Base-by-base conservation (phyloP, 1,140 invertebrate genomes). In the Bactericera cockerelli region DNA sequence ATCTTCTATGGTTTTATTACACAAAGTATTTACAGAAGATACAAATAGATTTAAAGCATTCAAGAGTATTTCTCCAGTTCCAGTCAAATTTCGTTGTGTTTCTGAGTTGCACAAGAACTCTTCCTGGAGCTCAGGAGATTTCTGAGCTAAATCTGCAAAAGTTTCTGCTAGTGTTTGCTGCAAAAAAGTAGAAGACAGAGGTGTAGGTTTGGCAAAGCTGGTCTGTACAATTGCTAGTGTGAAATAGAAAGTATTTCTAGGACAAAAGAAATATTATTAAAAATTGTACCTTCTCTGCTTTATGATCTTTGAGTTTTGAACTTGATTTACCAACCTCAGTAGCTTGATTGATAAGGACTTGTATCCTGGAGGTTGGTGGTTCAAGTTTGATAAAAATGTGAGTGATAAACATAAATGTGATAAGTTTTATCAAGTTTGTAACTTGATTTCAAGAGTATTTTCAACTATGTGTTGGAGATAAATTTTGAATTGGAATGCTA, bases 1-100 rank as follows among this genome's bases (percentile, higher is more conserved):
- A 70, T 97, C 93, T 73, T 96, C 93, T 69, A 98, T 97, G 25
- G 92, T 96, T 76, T 95, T 95, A 73, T 93, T 89, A 72, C 90
- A 93, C 65, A 98, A 76, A 33, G 94, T 98, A 72, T 91, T 91
- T 11, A 98, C 84, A 49, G 90, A 92, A 55, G 89, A 93, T 65
- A 90, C 90, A 75, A 98, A 97, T 75, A 95, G 96, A 74, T 95
- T 93, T 63, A 98, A 78, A 60, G 92, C 93, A 62, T 85, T 84
- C 65, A 96, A 73, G 49, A 98, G 74, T 61, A 87, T 83, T 75
- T 97, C 93, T 19, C 93, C 93, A 74, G 97, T 95, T 75, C 92
- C 93, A 26, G 88, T 89, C 33, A 97, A 75, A 68, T 87, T 89
- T 69, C 89, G 78, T 75, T 97, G 93, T 26, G 92, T 94, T 74